These are phyloP conservation scores for Rhabdomys dilectus DNA, from an alignment of 2,113 vertebrate species.

Conservation along the genomic window DNA sequence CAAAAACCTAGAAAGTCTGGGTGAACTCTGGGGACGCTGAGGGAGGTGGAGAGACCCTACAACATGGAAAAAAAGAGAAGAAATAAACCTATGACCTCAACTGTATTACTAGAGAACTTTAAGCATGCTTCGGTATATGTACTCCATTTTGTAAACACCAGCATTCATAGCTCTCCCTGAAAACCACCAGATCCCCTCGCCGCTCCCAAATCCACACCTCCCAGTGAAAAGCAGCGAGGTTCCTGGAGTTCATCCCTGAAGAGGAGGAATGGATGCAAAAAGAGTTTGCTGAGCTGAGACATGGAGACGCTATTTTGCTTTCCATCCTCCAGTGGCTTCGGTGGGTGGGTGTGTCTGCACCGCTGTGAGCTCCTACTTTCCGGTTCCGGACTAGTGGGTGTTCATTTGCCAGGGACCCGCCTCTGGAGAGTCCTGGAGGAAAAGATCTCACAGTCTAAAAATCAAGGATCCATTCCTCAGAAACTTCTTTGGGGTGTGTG, in stretches of 20 bases:
- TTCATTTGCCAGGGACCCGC: slow-evolving; percentile 84
- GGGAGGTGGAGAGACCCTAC: neutral
- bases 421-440: slow-evolving; percentile 82
- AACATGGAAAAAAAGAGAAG: neutral
- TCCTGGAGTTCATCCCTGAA: slow-evolving; percentile 34
- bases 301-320: neutral
- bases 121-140: slow-evolving; percentile 6
- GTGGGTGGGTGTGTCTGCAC: slow-evolving; percentile 69
- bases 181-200: neutral
- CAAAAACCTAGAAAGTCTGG: neutral
- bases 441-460: slow-evolving; percentile 81
- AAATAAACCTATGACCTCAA: neutral
- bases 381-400: slow-evolving; percentile 30
- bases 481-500: slow-evolving; percentile 63
- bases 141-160: neutral
- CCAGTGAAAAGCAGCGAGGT: neutral
- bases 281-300: neutral
- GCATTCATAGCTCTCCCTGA: neutral
- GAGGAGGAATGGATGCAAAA: neutral
- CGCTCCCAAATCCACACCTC: neutral
- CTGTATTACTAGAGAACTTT: neutral
- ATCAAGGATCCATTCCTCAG: slow-evolving; percentile 76
- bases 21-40: neutral
- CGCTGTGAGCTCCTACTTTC: slow-evolving; percentile 67
- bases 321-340: slow-evolving; percentile 57